Evolutionary conservation across 2,113 vertebrate genomes (phyloP).

Genomic region (human (Homo sapiens)): DNA sequence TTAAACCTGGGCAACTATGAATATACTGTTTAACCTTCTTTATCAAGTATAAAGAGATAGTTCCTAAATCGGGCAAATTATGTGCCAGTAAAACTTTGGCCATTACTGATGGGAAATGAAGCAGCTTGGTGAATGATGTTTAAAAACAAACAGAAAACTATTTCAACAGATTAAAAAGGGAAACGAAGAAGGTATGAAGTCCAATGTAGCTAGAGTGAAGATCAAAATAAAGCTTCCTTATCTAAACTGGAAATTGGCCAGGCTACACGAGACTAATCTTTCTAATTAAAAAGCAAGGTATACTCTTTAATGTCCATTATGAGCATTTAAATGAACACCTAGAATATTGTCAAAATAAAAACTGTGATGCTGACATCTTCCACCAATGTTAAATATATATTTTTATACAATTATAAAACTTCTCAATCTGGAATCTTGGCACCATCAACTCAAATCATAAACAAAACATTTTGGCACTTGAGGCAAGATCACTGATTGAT

Average conservation of each 20-base stretch:
- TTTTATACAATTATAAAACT: constrained; percentile 55
- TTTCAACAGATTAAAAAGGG: constrained; percentile 20
- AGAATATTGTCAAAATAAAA: constrained; percentile 46
- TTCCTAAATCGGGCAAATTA: constrained; percentile 24
- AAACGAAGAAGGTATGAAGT: constrained; percentile 35
- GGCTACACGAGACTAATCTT: constrained; percentile 42
- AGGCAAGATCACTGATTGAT: constrained; percentile 30
- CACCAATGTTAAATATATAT: constrained; percentile 46
- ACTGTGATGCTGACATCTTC: constrained; percentile 12
- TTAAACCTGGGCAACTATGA: constrained; percentile 20
- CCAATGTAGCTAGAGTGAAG: not conserved
- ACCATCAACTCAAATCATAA: constrained; percentile 43
- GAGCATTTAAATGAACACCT: not conserved
- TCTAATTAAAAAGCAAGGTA: constrained; percentile 19
- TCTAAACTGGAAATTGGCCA: constrained; percentile 44
- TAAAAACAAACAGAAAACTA: constrained; percentile 47
- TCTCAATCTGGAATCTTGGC: constrained; percentile 49
- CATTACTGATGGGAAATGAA: constrained; percentile 32
- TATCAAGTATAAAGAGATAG: not conserved
- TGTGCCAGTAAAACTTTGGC: constrained; percentile 16
- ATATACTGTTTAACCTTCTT: not conserved
- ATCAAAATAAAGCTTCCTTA: constrained; percentile 59
- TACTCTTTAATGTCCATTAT: not conserved
- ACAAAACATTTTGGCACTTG: constrained; percentile 53
- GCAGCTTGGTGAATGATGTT: not conserved